Percentiles rank a stretch among this genome's conserved stretches.
phyloP scores from a whole-genome alignment of 2,888 invertebrate species.

The Phyto melanocephala region DNA sequence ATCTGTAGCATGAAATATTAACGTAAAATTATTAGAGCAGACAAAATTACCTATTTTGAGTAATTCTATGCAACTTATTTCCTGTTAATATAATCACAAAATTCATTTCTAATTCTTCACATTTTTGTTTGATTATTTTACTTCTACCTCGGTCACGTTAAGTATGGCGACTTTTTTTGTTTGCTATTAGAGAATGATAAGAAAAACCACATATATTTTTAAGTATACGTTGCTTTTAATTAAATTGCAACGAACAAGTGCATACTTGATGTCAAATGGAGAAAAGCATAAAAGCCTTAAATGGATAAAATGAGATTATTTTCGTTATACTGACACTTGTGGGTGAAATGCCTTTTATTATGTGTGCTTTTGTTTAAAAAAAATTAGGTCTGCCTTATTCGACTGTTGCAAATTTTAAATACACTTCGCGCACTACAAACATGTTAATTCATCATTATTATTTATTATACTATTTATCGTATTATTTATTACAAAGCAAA shows the following conservation, averaged over 20 bases:
- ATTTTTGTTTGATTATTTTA: no score
- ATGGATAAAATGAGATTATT: not conserved
- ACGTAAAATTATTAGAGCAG: no score
- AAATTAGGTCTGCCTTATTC: not conserved
- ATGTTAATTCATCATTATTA: no score
- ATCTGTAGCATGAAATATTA: no score
- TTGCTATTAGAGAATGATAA: not conserved
- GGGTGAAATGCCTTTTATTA: not conserved
- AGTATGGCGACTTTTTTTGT: not conserved
- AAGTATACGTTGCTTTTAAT: conserved; percentile 25
- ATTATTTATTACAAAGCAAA: no score
- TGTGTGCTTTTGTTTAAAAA: not conserved
- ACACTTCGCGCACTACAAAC: no score
- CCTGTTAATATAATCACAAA: no score
- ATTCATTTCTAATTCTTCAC: no score
- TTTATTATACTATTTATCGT: no score
- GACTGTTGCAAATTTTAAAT: no score
- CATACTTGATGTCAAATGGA: conserved; percentile 34
- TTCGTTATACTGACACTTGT: not conserved
- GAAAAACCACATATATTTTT: not conserved
- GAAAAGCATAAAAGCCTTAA: not conserved
- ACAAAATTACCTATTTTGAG: no score
- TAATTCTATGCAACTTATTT: no score
- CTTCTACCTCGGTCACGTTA: conserved; percentile 39
- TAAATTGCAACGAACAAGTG: conserved; percentile 37